Evolutionary conservation across 2,113 vertebrate species (phyloP), one percentile per base, ranked within the genome.

Genomic region (Petaurus breviceps): DNA sequence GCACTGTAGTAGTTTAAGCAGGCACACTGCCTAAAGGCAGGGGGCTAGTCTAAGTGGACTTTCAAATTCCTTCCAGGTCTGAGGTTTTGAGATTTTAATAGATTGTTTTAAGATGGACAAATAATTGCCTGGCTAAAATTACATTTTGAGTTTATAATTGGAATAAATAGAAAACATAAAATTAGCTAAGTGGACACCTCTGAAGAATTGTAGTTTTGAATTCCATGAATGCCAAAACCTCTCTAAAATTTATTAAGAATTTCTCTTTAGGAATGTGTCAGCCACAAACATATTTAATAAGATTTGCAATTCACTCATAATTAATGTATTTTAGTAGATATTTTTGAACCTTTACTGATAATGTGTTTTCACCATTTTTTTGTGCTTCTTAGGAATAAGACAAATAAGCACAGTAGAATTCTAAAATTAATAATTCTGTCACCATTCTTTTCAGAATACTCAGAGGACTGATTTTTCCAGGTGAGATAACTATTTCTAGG

Each of bases 211-310:
- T 57, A 0, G 51, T 19, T 50, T 54, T 54, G 90, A 55, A 93
- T 97, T 98, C 96, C 97, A 61, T 84, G 52, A 97, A 97, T 97
- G 37, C 55, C 96, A 91, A 57, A 14, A 10, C 55, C 94, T 96
- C 97, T 96, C 96, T 94, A 92, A 97, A 93, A 94, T 96, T 90
- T 94, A 97, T 97, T 94, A 95, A 98, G 93, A 97, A 97, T 96
- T 94, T 96, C 43, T 96, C 84, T 92, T 31, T 95, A 97, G 96
- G 97, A n/a, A 92, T 95, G 95, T 51, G 96, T 97, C 55, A 95
- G 94, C 55, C 97, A 61, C 96, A 55, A 93, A 93, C 0, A 0
- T 91, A 37, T 97, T 98, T 98, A 97, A 98, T 98, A 97, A 97
- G 97, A 54, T 93, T 95, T 94, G 94, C 96, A 97, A 97, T 97